These are phyloP conservation scores for Lissocephala sabroskyi DNA, from an alignment of 2,888 invertebrate genomes.

Conservation along the genomic window DNA sequence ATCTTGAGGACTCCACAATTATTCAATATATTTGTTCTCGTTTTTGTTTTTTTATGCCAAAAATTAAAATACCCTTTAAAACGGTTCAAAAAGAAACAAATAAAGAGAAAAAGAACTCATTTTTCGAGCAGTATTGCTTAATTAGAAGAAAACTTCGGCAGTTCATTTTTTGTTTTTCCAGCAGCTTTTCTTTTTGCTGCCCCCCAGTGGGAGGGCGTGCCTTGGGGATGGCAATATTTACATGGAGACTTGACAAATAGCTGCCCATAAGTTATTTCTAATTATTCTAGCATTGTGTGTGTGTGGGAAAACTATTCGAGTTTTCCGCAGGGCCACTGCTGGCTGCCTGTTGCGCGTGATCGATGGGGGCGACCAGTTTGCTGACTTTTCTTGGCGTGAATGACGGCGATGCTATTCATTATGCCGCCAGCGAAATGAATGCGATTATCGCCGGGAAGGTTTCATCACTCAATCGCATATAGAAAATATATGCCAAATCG, in stretches of 20 bases:
- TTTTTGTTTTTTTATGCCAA: no score
- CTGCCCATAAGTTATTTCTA: constrained; percentile 57
- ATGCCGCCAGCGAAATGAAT: constrained; percentile 10
- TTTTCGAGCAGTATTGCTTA: no score
- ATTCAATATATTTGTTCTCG: no score
- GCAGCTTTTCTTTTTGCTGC: no score
- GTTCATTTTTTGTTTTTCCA: no score
- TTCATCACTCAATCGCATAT: no score
- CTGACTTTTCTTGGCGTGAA: constrained; percentile 17
- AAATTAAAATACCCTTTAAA: no score
- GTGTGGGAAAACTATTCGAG: constrained; percentile 14
- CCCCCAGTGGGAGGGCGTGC: neutral
- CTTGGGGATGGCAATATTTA: constrained; percentile 35
- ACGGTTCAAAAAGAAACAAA: no score
- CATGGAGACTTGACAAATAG: constrained; percentile 53
- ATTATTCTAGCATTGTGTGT: constrained; percentile 37
- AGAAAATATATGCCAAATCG: no score
- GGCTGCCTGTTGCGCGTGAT: constrained; percentile 31
- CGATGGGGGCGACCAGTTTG: constrained; percentile 23
- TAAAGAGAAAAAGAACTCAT: no score
- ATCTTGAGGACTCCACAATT: no score
- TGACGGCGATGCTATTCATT: constrained; percentile 29
- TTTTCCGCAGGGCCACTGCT: neutral
- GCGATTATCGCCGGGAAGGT: no score
- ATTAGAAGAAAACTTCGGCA: constrained; percentile 30